Evolutionary conservation across 2,797 vertebrate species (phyloP).

Genomic region (Triplophysa yarkandensis): DNA sequence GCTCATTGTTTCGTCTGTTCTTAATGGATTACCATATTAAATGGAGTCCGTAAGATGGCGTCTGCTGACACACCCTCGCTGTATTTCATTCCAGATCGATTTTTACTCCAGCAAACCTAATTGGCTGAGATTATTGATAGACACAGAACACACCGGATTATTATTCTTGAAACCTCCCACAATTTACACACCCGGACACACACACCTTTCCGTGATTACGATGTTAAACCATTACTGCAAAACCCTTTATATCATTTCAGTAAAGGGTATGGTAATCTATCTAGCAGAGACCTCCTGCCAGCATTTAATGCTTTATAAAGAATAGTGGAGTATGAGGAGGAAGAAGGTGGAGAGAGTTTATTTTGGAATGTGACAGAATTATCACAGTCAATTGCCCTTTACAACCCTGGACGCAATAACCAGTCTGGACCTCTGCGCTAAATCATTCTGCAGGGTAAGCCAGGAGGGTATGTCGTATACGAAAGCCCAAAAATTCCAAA

Average conservation of each 20-base stretch:
- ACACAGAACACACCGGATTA: constrained; percentile 44
- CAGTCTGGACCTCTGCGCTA: constrained; percentile 2
- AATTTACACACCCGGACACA: neutral
- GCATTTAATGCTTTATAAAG: constrained; percentile 30
- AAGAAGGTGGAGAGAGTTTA: constrained; percentile 3
- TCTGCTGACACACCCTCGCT: constrained; percentile 34
- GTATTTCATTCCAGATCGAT: constrained; percentile 39
- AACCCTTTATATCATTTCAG: constrained; percentile 33
- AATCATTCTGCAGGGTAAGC: constrained; percentile 34
- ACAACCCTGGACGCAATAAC: constrained; percentile 8
- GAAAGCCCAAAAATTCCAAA: neutral
- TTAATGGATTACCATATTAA: constrained; percentile 53
- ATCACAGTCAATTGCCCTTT: constrained; percentile 38
- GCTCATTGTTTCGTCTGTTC: constrained; percentile 42
- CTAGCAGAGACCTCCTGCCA: neutral
- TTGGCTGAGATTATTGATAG: constrained; percentile 53
- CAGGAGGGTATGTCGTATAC: neutral
- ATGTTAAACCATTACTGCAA: constrained; percentile 19
- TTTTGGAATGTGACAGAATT: constrained; percentile 3
- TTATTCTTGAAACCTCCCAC: constrained; percentile 15
- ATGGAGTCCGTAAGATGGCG: constrained; percentile 34
- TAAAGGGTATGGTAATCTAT: constrained; percentile 27
- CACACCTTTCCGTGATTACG: constrained; percentile 25
- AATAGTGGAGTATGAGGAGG: constrained; percentile 2
- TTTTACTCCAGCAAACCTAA: constrained; percentile 49